Conservation (phyloP, 2,888 invertebrate genomes). For the Agrotis exclamationis region DNA sequence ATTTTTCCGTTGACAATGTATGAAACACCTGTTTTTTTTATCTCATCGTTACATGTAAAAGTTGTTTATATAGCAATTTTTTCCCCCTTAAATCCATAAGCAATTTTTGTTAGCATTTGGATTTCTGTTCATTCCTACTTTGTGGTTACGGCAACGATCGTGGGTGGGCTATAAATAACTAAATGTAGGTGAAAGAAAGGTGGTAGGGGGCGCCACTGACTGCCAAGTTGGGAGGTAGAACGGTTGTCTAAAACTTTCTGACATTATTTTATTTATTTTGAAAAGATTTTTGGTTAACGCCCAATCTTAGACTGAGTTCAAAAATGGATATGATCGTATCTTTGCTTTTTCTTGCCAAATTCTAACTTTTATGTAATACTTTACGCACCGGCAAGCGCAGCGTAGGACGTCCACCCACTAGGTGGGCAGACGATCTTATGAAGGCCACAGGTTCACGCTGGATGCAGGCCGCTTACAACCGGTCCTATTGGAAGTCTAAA, state of each 20-base stretch:
- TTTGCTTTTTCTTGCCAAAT: neutral
- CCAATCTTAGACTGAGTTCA: neutral
- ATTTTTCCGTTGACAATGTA: no score
- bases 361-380: no score
- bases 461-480: no score
- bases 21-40: no score
- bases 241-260: constrained; percentile 16
- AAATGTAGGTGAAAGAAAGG: constrained; percentile 59
- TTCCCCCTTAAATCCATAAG: neutral
- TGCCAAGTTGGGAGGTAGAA: constrained; percentile 45
- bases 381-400: no score
- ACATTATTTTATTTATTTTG: constrained; percentile 30
- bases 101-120: neutral
- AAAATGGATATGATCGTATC: neutral
- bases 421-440: no score
- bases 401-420: no score
- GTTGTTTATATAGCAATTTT: no score
- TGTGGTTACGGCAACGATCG: constrained; percentile 24
- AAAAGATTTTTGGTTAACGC: neutral
- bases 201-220: constrained; percentile 22
- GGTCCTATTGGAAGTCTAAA: no score
- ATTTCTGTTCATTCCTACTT: constrained; percentile 22
- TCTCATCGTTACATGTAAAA: no score
- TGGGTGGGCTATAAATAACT: constrained; percentile 51
- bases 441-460: no score